Conservation (phyloP, 2,113 vertebrate species). For the Melanocharis versteri region DNA sequence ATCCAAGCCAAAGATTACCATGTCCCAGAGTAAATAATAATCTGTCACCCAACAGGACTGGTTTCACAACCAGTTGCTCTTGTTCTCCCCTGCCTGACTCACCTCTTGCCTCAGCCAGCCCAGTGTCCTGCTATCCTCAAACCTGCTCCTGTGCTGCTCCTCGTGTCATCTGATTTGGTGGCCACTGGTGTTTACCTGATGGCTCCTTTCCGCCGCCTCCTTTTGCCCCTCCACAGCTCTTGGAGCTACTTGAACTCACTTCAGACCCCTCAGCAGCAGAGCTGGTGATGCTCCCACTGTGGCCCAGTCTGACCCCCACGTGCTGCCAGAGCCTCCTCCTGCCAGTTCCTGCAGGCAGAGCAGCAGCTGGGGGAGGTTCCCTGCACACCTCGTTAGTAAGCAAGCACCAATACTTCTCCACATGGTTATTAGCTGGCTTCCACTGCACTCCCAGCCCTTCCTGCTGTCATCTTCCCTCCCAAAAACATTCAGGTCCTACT, state of each 20-base stretch:
- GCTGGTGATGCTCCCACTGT: neutral
- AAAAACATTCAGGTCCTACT: neutral
- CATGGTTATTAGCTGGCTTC: neutral
- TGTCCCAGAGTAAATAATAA: neutral
- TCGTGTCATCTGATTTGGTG: neutral
- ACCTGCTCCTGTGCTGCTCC: neutral
- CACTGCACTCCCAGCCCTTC: neutral
- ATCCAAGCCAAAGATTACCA: neutral
- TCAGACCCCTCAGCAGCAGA: neutral
- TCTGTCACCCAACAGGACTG: neutral
- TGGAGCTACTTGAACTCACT: neutral
- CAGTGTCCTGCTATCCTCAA: neutral
- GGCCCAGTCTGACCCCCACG: neutral
- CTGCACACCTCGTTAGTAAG: neutral
- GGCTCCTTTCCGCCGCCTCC: neutral
- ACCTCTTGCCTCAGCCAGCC: neutral
- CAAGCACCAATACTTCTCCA: neutral
- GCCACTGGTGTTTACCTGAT: neutral
- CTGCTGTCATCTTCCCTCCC: neutral
- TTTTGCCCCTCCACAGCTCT: neutral
- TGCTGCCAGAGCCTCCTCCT: neutral
- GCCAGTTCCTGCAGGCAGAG: neutral
- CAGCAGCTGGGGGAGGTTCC: neutral
- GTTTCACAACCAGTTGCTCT: slow-evolving; percentile 47
- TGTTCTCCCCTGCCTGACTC: slow-evolving; percentile 36